Evolutionary conservation across 2,888 invertebrate genomes (phyloP).

Genomic region (Meteorus cinctellus): DNA sequence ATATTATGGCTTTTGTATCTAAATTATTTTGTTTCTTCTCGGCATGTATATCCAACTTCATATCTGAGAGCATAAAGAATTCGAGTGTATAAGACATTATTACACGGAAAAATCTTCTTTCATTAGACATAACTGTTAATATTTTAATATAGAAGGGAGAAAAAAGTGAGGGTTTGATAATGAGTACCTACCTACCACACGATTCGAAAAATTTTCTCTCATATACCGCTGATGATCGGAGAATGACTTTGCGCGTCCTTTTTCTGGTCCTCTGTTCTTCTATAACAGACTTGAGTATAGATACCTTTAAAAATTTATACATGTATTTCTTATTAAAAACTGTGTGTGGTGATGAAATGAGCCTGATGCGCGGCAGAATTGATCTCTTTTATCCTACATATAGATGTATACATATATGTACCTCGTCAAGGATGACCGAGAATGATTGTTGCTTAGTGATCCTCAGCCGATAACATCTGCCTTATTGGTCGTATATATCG

Average conservation of each 20-base stretch:
- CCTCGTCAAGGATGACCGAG: not conserved
- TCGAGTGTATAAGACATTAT: too few species aligned
- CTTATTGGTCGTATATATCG: slow-evolving; percentile 32
- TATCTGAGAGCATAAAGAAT: too few species aligned
- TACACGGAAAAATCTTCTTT: too few species aligned
- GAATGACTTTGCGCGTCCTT: slow-evolving; percentile 51
- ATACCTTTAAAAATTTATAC: not conserved
- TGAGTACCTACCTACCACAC: slow-evolving; percentile 41
- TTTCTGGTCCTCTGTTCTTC: slow-evolving; percentile 19
- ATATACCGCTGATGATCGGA: slow-evolving; percentile 49
- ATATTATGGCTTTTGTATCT: too few species aligned
- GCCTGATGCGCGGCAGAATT: not conserved
- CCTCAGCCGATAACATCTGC: slow-evolving; percentile 39
- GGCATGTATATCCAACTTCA: too few species aligned
- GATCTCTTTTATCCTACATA: not conserved
- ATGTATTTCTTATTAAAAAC: slow-evolving; percentile 11
- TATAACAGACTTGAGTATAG: not conserved
- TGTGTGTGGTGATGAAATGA: not conserved
- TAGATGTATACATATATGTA: not conserved
- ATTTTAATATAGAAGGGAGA: not conserved
- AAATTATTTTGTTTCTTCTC: too few species aligned
- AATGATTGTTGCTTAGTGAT: slow-evolving; percentile 35
- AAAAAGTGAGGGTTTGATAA: slow-evolving; percentile 1
- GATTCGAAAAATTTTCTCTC: slow-evolving; percentile 7
- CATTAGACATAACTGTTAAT: too few species aligned